phyloP scores from a whole-genome alignment of 2,113 vertebrate species.

The Morphnarchus princeps region DNA sequence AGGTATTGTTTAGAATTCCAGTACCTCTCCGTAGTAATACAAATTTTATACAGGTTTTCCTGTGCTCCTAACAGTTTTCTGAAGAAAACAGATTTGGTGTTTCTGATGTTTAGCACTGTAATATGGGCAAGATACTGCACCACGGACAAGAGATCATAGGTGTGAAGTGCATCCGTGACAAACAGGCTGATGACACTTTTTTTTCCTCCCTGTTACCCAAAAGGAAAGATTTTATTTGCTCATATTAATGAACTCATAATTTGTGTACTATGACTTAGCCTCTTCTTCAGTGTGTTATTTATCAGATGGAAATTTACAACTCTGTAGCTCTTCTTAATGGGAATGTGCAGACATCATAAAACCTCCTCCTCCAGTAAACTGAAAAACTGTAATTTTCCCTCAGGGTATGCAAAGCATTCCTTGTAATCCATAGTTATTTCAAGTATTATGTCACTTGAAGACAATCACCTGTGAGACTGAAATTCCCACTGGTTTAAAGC shows the following conservation, averaged over 20 bases:
- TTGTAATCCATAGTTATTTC: not conserved
- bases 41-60: not conserved
- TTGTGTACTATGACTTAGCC: not conserved
- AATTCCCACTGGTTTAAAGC: slow-evolving; percentile 65
- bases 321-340: not conserved
- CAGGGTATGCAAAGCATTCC: not conserved
- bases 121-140: not conserved
- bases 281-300: not conserved
- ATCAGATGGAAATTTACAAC: not conserved
- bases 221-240: not conserved
- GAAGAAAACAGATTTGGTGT: not conserved
- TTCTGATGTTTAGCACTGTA: not conserved
- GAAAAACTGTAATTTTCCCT: not conserved
- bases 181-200: not conserved
- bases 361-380: not conserved
- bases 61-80: not conserved
- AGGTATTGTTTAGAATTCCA: not conserved
- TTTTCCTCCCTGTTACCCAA: not conserved
- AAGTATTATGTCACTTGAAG: not conserved
- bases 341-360: not conserved
- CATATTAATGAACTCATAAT: not conserved
- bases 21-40: not conserved
- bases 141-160: accelerated
- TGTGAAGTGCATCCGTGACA: not conserved
- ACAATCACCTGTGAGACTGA: slow-evolving; percentile 19